Evolutionary conservation across 2,113 vertebrate genomes (phyloP).

Genomic region (Zingel zingel): DNA sequence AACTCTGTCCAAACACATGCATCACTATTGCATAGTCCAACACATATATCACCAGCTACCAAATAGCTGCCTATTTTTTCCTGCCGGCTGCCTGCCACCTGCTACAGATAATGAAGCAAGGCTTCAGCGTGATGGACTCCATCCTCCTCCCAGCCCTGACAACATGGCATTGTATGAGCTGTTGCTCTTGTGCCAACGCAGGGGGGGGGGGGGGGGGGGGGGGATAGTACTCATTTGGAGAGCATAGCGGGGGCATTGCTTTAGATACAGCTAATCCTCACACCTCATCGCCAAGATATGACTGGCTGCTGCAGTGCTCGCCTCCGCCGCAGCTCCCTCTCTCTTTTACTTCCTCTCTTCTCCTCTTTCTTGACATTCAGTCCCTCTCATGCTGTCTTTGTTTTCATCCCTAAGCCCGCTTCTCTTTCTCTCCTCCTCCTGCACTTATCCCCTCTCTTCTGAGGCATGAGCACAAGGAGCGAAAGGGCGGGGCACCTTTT

Average conservation of each 20-base stretch:
- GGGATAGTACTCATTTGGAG: conserved; percentile 70
- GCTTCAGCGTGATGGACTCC: conserved; percentile 29
- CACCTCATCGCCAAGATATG: conserved; percentile 64
- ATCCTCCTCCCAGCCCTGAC: conserved; percentile 45
- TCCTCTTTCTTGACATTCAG: not conserved
- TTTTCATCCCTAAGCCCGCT: conserved; percentile 2
- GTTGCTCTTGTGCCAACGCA: conserved; percentile 41
- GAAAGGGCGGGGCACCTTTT: conserved; percentile 1
- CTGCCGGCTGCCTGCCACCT: conserved; percentile 56
- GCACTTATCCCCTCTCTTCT: not conserved
- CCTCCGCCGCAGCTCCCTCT: conserved; percentile 13
- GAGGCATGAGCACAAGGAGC: not conserved
- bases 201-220: too few relatives aligned
- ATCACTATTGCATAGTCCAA: conserved; percentile 35
- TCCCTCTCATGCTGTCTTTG: conserved; percentile 18
- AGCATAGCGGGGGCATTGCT: conserved; percentile 68
- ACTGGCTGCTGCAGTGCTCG: conserved; percentile 23
- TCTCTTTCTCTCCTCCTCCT: not conserved
- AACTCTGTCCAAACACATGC: not conserved
- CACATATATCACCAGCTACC: conserved; percentile 36
- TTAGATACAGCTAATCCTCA: conserved; percentile 78
- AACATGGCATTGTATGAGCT: conserved; percentile 63
- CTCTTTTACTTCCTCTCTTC: conserved; percentile 5
- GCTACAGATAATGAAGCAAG: conserved; percentile 63
- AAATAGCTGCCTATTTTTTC: conserved; percentile 52